Base-by-base conservation (phyloP, 2,797 vertebrate genomes). In the Carapus acus region DNA sequence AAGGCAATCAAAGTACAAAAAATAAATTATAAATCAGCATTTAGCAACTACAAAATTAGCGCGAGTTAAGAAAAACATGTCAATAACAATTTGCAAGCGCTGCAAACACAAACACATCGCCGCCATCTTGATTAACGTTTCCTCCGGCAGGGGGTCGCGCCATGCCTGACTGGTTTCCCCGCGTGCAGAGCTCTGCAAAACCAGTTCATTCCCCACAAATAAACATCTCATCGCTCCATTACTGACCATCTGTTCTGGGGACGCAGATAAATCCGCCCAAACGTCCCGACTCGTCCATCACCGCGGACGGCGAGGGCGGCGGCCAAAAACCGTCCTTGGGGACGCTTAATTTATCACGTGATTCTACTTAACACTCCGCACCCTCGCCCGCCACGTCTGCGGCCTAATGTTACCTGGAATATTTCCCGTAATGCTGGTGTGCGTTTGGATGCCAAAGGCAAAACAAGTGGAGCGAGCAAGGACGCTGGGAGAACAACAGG, bases 191-290 rank as follows among this genome's bases (percentile, higher is more conserved):
- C 47, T 45, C 22, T 61, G 54, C 54, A 22, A 67, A 60, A 44
- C 38, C n/a, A 43, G n/a, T 43, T 58, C 29, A 40, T 58, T 55
- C 48, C 21, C 42, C 38, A 44, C 21, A 42, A 37, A 36, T 42
- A 53, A 67, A 59, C 47, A 42, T 8, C 14, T 52, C 36, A 36
- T 23, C 34, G 19, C 49, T 49, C 51, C 40, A 39, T 66, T 19
- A 21, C 23, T 16, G 55, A 69, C 61, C 60, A 59, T 53, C 68
- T 72, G 71, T 50, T 67, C 65, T 69, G 43, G 19, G 48, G 54
- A 68, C 44, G 34, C 48, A 31, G 20, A 24, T 54, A 60, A 43
- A 44, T 29, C 53, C 22, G 24, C 21, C 15, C 36, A 36, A 37
- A 38, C 23, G 27, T 54, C 43, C 17, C 19, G 13, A 65, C 44